Evolutionary conservation across 2,113 vertebrate genomes (phyloP), one percentile per base, ranked within the genome.

Genomic region (Cololabis saira): DNA sequence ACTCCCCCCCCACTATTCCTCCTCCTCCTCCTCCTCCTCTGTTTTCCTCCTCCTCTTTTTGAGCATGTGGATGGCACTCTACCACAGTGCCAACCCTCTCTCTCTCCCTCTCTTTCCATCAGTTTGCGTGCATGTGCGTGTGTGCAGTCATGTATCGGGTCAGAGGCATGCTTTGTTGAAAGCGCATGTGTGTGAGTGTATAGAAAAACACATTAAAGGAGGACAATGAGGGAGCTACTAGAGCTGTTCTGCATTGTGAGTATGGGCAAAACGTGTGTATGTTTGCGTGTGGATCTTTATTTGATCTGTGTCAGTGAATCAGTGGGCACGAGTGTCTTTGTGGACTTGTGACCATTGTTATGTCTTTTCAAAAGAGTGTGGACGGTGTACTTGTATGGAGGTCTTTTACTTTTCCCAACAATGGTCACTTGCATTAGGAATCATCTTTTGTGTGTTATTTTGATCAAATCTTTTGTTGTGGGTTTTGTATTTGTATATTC

Each of bases 161-260:
- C 78, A 86, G 76, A 81, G 74, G 70, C 72, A 82, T 86, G 77
- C 79, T 81, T 80, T 62, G 74, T 71, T 82, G 75, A 82, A 78
- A 87, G 62, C 49, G 71, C 50, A 27, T 78, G 83, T 86, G 73
- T 89, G 79, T 85, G 76, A 74, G 67, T 81, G 78, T 80, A 51
- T 76, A 80, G 74, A 80, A 72, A 86, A 71, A 85, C 73, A 79
- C 83, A 60, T 83, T 89, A 85, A 84, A 88, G 82, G 85, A 86
- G 79, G 89, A 90, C 89, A 90, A 91, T 91, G 90, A 92, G 81
- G 89, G 88, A 90, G 83, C 72, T 89, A 85, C 86, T 90, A 87
- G 87, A 90, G 82, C 77, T 88, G 73, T 82, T 89, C 86, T 86
- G 82, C 87, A 81, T 89, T 88, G 90, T 92, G 72, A 92, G 89